A percentile compares a stretch with the other conserved stretches of the same genome.
These are phyloP conservation scores for Taenioides sp. DNA, from an alignment of 2,797 vertebrate genomes.

Conservation along the genomic window DNA sequence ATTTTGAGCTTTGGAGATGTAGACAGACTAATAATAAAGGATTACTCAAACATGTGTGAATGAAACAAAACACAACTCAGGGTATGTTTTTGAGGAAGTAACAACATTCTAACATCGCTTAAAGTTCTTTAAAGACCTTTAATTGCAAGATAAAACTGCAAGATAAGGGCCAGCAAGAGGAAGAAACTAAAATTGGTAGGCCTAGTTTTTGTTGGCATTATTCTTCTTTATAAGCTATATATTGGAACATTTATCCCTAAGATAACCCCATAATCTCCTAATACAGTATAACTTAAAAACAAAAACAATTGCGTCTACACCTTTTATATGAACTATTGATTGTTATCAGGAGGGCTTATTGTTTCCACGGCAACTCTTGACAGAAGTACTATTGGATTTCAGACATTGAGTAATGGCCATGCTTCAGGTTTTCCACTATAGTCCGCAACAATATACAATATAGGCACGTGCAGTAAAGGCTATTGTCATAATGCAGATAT, in stretches of 20 bases:
- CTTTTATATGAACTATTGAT: constrained; percentile 18
- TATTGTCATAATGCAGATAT: constrained; percentile 4
- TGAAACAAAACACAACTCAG: no score
- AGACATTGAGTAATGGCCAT: constrained; percentile 37
- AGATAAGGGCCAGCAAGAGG: neutral
- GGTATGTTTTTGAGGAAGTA: no score
- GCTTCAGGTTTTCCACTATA: constrained; percentile 26
- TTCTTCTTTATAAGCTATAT: neutral
- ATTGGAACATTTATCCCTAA: neutral
- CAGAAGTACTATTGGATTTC: constrained; percentile 26
- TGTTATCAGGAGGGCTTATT: constrained; percentile 19
- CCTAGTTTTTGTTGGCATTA: neutral
- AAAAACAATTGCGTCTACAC: constrained; percentile 7
- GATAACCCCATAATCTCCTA: neutral
- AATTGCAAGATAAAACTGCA: neutral
- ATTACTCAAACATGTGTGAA: no score
- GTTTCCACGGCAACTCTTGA: constrained; percentile 49
- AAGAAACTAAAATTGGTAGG: neutral
- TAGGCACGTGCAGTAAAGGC: neutral
- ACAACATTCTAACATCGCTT: no score
- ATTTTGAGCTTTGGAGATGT: no score
- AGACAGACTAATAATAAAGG: no score
- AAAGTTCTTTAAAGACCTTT: no score
- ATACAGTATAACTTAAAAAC: neutral
- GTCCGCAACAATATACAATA: constrained; percentile 6